phyloP scores from a whole-genome alignment of 1,140 invertebrate genomes.

The Anadara kagoshimensis region DNA sequence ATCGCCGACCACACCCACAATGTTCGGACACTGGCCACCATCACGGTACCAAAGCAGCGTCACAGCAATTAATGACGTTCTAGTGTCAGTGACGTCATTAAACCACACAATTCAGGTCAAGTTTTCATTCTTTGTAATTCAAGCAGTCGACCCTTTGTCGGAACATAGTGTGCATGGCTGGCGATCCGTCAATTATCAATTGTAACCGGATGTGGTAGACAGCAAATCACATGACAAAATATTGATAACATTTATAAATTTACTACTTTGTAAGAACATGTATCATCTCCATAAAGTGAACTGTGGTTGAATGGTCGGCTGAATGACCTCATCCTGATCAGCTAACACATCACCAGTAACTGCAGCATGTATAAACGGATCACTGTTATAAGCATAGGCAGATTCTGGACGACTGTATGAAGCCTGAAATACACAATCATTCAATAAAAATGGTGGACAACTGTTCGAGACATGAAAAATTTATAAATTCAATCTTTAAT shows the following conservation, averaged over 20 bases:
- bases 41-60: too few species aligned
- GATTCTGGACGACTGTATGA: conserved; percentile 50
- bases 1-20: too few species aligned
- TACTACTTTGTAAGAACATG: conserved; percentile 4
- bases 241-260: background rate
- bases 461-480: too few species aligned
- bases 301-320: conserved; percentile 47
- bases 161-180: background rate
- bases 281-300: conserved; percentile 62
- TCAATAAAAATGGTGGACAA: too few species aligned
- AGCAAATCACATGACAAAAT: conserved; percentile 1
- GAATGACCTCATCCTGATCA: conserved; percentile 43
- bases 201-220: background rate
- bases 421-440: conserved; percentile 48
- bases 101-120: too few species aligned
- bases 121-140: background rate
- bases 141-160: background rate
- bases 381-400: conserved; percentile 49
- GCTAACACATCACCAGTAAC: conserved; percentile 67
- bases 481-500: too few species aligned
- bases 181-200: background rate
- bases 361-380: conserved; percentile 61
- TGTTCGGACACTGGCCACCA: too few species aligned
- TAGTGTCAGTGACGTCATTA: too few species aligned
- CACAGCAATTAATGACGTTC: too few species aligned